Evolutionary conservation across 2,797 vertebrate species (phyloP), one percentile per base, ranked within the genome.

Genomic region (Remorina albescens): DNA sequence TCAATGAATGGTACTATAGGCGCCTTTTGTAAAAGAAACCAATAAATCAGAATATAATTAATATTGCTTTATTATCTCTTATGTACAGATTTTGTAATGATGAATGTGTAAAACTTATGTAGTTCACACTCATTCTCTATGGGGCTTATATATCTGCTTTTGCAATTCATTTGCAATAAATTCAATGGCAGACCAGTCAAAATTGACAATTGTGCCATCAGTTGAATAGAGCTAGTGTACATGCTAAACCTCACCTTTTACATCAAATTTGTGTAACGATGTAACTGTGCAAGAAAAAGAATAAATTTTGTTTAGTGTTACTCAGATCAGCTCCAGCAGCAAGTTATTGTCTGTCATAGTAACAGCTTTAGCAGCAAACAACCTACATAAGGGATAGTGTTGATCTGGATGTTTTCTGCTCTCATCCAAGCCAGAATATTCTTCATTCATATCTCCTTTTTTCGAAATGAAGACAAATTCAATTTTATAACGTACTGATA

Each of bases 251-350:
- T 36, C 56, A n/a, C 47, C 19, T 54, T 21, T 34, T 47, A 55
- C 19, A 50, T 13, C 21, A 53, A 26, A 64, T 6, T 30, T 4
- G 58, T 21, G 3, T 32, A 44, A 16, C 13, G 1, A 16, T 42
- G 18, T 49, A 15, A 60, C 60, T 67, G 56, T 75, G 55, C 47
- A 71, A 71, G 34, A 42, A 63, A 37, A 32, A 19, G 63, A n/a
- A n/a, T 5, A 55, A 75, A 73, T 54, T 25, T 28, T 59, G n/a
- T 63, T 46, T 5, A 37, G 8, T 50, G 37, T 61, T 53, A 62
- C 80, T 83, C 67, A 68, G 54, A 19, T 78, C 56, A n/a, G 30
- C 50, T 73, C 30, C 26, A 64, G 23, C 28, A 30, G 15, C 2
- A 57, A 55, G 16, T 61, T 62, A n/a, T 6, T 26, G 19, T 36